phyloP scores from a whole-genome alignment of 2,797 vertebrate genomes.

The Catostomus latipinnis region DNA sequence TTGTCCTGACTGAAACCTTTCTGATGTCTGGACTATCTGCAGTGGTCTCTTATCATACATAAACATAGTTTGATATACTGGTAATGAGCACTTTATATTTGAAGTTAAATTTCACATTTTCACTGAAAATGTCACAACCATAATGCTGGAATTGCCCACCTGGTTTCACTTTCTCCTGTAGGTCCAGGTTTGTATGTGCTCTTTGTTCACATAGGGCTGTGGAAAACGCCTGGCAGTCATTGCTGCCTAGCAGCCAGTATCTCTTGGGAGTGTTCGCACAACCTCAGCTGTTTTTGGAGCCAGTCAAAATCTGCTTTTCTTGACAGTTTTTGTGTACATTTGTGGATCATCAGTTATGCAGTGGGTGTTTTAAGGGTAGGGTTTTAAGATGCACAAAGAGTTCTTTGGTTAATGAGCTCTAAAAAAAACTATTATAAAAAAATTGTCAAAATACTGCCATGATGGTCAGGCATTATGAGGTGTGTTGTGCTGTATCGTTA shows the following conservation, averaged over 20 bases:
- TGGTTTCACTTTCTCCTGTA: slow-evolving; percentile 26
- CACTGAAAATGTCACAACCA: too few species aligned
- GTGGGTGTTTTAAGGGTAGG: slow-evolving; percentile 20
- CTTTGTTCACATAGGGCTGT: slow-evolving; percentile 42
- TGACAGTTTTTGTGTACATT: slow-evolving; percentile 13
- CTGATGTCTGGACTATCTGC: too few species aligned
- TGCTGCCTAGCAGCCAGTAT: slow-evolving; percentile 59
- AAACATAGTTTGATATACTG: too few species aligned
- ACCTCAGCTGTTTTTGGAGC: slow-evolving; percentile 28
- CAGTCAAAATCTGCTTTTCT: slow-evolving; percentile 20
- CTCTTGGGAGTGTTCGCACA: slow-evolving; percentile 44
- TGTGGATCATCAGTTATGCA: not conserved
- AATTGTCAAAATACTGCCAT: slow-evolving; percentile 28
- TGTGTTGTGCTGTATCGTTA: slow-evolving; percentile 28
- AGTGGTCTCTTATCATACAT: too few species aligned
- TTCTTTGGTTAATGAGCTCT: not conserved
- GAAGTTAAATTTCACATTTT: too few species aligned
- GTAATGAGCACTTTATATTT: too few species aligned
- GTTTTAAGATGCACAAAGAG: slow-evolving; percentile 12
- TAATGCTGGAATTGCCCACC: slow-evolving; percentile 3
- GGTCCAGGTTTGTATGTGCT: slow-evolving; percentile 44
- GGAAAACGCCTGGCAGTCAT: slow-evolving; percentile 47
- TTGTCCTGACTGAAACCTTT: too few species aligned
- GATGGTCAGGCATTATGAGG: slow-evolving; percentile 6
- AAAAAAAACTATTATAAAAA: not conserved